A percentile compares a stretch with the other conserved stretches of the same genome.
Conservation (phyloP, 2,797 vertebrate genomes). For the Macrochelys suwanniensis region DNA sequence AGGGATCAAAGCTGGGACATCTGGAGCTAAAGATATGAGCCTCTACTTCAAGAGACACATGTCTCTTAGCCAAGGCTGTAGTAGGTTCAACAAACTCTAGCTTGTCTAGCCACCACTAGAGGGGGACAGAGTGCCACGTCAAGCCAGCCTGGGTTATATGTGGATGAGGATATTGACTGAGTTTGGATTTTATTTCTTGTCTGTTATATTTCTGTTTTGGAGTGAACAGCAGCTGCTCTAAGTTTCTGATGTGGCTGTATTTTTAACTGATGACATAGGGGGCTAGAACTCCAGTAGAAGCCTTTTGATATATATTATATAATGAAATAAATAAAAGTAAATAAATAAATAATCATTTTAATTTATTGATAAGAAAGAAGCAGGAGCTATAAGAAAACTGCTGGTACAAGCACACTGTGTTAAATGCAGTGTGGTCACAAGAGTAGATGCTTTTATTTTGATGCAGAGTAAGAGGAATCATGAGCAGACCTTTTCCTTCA, state of each 20-base stretch:
- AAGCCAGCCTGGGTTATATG: background rate
- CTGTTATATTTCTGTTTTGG: background rate
- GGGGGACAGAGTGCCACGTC: background rate
- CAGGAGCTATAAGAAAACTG: background rate
- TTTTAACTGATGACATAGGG: background rate
- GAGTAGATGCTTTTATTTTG: background rate
- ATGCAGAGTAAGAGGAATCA: background rate
- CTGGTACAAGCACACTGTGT: background rate
- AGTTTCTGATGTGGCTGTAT: background rate
- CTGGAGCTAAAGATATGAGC: background rate
- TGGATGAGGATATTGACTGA: background rate
- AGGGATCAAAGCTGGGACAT: background rate
- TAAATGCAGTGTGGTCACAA: background rate
- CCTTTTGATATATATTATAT: background rate
- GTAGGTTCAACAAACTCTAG: background rate
- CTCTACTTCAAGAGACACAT: background rate
- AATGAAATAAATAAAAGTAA: background rate
- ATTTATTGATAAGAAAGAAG: background rate
- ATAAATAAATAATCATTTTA: background rate
- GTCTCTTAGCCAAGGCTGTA: background rate
- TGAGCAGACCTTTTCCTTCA: background rate
- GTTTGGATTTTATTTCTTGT: rapidly evolving
- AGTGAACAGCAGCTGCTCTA: background rate
- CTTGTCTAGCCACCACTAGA: background rate
- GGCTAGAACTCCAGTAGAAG: background rate